phyloP scores from a whole-genome alignment of 2,888 invertebrate genomes.

The Archips crataeganus region DNA sequence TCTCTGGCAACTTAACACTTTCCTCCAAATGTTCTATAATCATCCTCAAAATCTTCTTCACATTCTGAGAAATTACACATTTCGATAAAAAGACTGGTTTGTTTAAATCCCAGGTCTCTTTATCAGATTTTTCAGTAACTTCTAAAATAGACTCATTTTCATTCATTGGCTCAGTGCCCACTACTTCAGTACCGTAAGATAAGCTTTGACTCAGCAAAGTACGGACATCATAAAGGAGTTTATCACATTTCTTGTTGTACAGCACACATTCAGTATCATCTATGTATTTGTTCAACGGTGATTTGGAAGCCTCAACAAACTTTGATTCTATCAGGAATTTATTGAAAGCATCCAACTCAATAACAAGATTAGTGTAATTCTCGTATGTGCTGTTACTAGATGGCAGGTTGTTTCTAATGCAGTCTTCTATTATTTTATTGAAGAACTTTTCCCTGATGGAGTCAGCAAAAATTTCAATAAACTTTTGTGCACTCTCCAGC shows the following conservation, averaged over 20 bases:
- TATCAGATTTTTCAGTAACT: slow-evolving; percentile 55
- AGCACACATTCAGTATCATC: slow-evolving; percentile 76
- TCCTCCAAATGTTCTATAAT: slow-evolving; percentile 76
- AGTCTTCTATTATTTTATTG: slow-evolving; percentile 76
- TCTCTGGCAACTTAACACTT: slow-evolving; percentile 70
- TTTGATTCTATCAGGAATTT: slow-evolving; percentile 78
- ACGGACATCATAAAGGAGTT: slow-evolving; percentile 71
- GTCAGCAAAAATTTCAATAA: slow-evolving; percentile 75
- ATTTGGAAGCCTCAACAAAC: slow-evolving; percentile 69
- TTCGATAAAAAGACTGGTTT: slow-evolving; percentile 75
- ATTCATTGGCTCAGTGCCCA: slow-evolving; percentile 56
- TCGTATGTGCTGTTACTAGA: slow-evolving; percentile 74
- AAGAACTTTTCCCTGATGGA: slow-evolving; percentile 74
- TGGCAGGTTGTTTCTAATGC: slow-evolving; percentile 74
- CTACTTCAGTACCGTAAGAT: slow-evolving; percentile 66
- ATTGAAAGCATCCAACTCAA: slow-evolving; percentile 77
- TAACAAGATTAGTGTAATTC: slow-evolving; percentile 72
- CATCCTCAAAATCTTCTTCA: slow-evolving; percentile 69
- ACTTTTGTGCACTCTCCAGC: slow-evolving; percentile 70
- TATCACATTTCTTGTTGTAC: slow-evolving; percentile 80
- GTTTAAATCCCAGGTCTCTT: slow-evolving; percentile 65
- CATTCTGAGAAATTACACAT: slow-evolving; percentile 77
- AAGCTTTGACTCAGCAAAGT: slow-evolving; percentile 69
- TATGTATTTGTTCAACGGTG: slow-evolving; percentile 76
- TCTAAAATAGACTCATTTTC: slow-evolving; percentile 65